Conservation (phyloP, 2,797 vertebrate species). For the Oryzias dopingdopingensis region DNA sequence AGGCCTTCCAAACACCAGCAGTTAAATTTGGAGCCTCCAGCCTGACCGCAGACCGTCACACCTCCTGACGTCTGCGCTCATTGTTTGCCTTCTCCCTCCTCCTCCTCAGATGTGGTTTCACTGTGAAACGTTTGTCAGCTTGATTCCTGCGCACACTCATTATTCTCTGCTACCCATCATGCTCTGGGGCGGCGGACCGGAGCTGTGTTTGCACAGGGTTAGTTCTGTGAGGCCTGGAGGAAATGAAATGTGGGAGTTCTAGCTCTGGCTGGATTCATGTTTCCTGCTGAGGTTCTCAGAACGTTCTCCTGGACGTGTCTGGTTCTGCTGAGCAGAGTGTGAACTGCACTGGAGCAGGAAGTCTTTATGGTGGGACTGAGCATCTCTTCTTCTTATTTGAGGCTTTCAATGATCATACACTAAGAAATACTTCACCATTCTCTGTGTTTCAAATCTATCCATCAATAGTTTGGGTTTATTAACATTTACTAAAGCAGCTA, state of each 20-base stretch:
- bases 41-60: slow-evolving; percentile 51
- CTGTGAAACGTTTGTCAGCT: slow-evolving; percentile 18
- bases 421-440: no score
- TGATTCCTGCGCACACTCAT: slow-evolving; percentile 1
- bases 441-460: no score
- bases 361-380: no score
- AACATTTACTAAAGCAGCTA: no score
- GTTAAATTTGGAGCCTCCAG: slow-evolving; percentile 58
- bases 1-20: slow-evolving; percentile 58
- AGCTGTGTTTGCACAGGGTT: slow-evolving; percentile 62
- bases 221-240: slow-evolving; percentile 48
- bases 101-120: slow-evolving; percentile 22
- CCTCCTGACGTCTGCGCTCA: slow-evolving; percentile 40
- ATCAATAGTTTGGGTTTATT: no score
- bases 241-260: slow-evolving; percentile 71
- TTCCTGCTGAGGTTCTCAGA: neutral
- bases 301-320: no score
- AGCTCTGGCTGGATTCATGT: slow-evolving; percentile 36
- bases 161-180: slow-evolving; percentile 28
- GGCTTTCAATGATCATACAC: no score
- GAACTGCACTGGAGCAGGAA: no score
- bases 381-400: no score
- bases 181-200: slow-evolving; percentile 40
- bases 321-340: slow-evolving; percentile 9
- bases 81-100: slow-evolving; percentile 23